Evolutionary conservation across 1,140 invertebrate genomes (phyloP), one percentile per base, ranked within the genome.

Genomic region (Lanistes nyassanus): DNA sequence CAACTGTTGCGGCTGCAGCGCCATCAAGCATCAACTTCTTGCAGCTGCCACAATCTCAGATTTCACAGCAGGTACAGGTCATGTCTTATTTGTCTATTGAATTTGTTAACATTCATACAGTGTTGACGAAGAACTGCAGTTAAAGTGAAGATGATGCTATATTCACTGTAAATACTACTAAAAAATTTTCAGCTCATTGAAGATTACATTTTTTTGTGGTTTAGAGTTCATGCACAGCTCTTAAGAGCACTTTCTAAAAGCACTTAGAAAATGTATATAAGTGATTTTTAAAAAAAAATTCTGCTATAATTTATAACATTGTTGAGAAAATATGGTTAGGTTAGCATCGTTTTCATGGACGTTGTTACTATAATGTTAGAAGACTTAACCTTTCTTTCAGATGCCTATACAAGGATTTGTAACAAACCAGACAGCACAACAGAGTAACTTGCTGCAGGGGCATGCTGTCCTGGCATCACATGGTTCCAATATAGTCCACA

Each of bases 401-500:
- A 74, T 74, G 62, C 51, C 65, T 19, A 37, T 77, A 62, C 64
- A 62, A 36, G 74, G 66, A 34, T 67, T 60, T 36, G 53, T 55
- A 2, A 72, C 79, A 37, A 69, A 74, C 39, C 67, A 76, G 68
- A 80, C 71, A 76, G 55, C 78, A 80, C 65, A 60, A 60, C 70
- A 72, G 29, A 62, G 39, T 37, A 60, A 60, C 56, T 31, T 60
- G 56, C 55, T 79, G 13, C 69, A 64, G 34, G 77, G 77, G 5
- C 77, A 79, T 36, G 66, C 78, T 21, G 78, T 76, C 26, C 77
- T 75, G 42, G 26, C 73, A 3, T 55, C 67, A 6, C 77, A 75
- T 13, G 73, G 67, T 7, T 74, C 67, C 29, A 83, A 82, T 68
- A 80, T 82, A 53, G 84, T 85, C 0, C 83, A 85, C 78, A 82